These are phyloP conservation scores for Toxotes chatareus DNA, from an alignment of 2,113 vertebrate species.

Conservation along the genomic window DNA sequence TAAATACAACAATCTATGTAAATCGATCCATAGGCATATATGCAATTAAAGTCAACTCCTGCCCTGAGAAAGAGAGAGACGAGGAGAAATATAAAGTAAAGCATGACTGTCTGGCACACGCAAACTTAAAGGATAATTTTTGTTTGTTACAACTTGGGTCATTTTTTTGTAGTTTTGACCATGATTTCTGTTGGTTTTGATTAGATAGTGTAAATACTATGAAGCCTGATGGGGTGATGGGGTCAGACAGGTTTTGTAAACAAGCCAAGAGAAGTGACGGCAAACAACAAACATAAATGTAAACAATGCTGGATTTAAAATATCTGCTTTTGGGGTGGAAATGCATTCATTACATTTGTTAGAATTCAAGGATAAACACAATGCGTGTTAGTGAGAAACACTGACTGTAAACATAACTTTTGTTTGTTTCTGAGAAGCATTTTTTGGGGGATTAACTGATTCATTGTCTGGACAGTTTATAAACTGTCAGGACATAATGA, in stretches of 20 bases:
- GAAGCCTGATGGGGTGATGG: background rate
- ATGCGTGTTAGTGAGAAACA: background rate
- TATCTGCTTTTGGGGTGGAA: background rate
- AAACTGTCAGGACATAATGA: background rate
- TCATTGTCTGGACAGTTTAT: background rate
- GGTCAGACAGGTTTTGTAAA: background rate
- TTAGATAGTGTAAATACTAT: background rate
- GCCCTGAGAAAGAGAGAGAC: slow-evolving; percentile 77
- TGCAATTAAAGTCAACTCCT: slow-evolving; percentile 64
- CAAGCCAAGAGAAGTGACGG: background rate
- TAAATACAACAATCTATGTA: slow-evolving; percentile 69
- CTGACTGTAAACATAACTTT: background rate
- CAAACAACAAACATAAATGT: background rate
- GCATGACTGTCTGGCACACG: slow-evolving; percentile 41
- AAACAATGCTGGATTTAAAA: background rate
- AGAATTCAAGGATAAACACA: background rate
- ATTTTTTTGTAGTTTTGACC: background rate
- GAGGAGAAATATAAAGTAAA: slow-evolving; percentile 60
- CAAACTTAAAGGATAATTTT: slow-evolving; percentile 26
- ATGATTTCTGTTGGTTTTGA: background rate
- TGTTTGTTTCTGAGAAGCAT: background rate
- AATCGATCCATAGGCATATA: slow-evolving; percentile 56
- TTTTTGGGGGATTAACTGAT: background rate
- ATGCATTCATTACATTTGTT: background rate
- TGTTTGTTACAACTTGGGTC: slow-evolving; percentile 24